These are phyloP conservation scores for Drosophila bunnanda DNA, from an alignment of 2,888 invertebrate genomes.

Conservation along the genomic window DNA sequence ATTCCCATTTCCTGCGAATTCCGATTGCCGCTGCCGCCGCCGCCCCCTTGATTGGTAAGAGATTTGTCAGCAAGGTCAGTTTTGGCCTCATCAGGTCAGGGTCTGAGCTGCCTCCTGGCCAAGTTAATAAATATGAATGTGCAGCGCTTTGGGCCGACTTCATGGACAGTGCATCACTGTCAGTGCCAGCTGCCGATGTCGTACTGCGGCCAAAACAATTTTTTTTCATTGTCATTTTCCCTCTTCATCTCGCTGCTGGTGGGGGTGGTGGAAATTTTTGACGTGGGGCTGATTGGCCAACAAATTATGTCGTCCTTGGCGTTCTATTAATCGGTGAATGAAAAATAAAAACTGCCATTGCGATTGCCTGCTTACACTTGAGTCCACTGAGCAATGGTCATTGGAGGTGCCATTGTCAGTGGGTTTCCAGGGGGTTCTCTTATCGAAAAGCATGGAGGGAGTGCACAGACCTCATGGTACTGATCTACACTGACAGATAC, in stretches of 20 bases:
- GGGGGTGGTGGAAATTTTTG: not conserved
- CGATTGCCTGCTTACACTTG: slow-evolving; percentile 27
- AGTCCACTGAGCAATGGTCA: slow-evolving; percentile 25
- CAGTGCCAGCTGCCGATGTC: slow-evolving; percentile 47
- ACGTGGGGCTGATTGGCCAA: slow-evolving; percentile 24
- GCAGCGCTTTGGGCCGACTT: slow-evolving; percentile 21
- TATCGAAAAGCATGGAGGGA: slow-evolving; percentile 6
- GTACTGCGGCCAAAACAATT: slow-evolving; percentile 43
- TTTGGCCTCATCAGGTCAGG: slow-evolving; percentile 37
- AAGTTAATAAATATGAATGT: slow-evolving; percentile 70
- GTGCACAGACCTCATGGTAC: not conserved
- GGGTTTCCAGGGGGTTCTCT: slow-evolving; percentile 17
- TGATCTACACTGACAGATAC: not conserved
- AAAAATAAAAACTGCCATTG: slow-evolving; percentile 15
- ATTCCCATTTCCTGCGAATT: slow-evolving; percentile 1
- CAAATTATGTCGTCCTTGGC: slow-evolving; percentile 25
- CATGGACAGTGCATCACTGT: slow-evolving; percentile 50
- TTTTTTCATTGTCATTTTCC: slow-evolving; percentile 28
- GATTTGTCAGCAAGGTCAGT: slow-evolving; percentile 66
- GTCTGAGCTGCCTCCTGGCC: slow-evolving; percentile 23
- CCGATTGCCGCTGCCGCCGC: slow-evolving; percentile 1
- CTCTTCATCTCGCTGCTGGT: too few species aligned
- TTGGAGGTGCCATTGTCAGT: slow-evolving; percentile 16
- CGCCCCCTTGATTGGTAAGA: slow-evolving; percentile 59
- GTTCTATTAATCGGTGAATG: slow-evolving; percentile 41